phyloP scores from a whole-genome alignment of 2,113 vertebrate species.

The Hirundichthys speculiger region DNA sequence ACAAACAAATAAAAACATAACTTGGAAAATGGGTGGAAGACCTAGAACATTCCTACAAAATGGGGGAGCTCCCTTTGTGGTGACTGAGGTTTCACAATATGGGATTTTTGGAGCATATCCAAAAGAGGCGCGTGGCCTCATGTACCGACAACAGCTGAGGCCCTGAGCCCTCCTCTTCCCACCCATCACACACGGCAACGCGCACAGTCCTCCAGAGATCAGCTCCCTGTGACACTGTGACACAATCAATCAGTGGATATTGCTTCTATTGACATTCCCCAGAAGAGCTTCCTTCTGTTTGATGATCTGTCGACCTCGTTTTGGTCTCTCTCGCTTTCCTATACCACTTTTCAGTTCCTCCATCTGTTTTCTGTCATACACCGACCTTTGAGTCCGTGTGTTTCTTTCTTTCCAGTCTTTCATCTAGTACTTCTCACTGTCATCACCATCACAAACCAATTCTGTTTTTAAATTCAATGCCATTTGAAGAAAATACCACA shows the following conservation, averaged over 20 bases:
- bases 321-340: slow-evolving; percentile 6
- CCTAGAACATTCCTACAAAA: slow-evolving; percentile 37
- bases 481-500: slow-evolving; percentile 44
- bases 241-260: slow-evolving; percentile 82
- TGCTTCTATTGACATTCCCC: slow-evolving; percentile 76
- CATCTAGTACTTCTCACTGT: slow-evolving; percentile 6
- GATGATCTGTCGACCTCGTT: slow-evolving; percentile 55
- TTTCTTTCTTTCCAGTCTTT: slow-evolving; percentile 28
- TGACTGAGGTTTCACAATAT: slow-evolving; percentile 60
- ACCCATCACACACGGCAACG: slow-evolving; percentile 16
- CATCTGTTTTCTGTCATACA: slow-evolving; percentile 6
- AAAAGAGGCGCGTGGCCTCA: slow-evolving; percentile 60
- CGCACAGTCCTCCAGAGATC: slow-evolving; percentile 57
- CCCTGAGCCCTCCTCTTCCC: slow-evolving; percentile 23
- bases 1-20: slow-evolving; percentile 67
- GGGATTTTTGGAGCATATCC: slow-evolving; percentile 64
- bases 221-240: slow-evolving; percentile 61
- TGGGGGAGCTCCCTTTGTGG: slow-evolving; percentile 55
- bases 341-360: not conserved
- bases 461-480: slow-evolving; percentile 14
- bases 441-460: slow-evolving; percentile 15
- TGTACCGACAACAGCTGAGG: slow-evolving; percentile 64
- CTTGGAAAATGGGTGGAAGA: slow-evolving; percentile 50
- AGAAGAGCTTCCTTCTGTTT: slow-evolving; percentile 66
- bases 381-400: slow-evolving; percentile 43